Conservation (phyloP, 2,888 invertebrate genomes). For the Cataglyphis albicans region DNA sequence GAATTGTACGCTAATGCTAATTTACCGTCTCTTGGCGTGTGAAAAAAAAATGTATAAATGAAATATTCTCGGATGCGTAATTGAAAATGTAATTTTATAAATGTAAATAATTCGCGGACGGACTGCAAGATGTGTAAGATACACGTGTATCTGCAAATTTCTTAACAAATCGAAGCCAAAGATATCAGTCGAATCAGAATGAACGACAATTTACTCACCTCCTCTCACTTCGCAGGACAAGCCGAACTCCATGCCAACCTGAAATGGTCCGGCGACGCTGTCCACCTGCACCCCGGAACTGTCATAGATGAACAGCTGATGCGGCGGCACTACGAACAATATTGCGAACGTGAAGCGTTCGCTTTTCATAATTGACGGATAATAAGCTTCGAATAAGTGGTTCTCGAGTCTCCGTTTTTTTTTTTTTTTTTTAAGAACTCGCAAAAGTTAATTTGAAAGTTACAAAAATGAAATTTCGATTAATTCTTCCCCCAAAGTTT, state of each 20-base stretch:
- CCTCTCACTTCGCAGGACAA: slow-evolving; percentile 87
- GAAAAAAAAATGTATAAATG: not conserved
- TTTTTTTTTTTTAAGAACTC: slow-evolving; percentile 6
- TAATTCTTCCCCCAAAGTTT: slow-evolving; percentile 26
- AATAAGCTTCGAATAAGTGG: slow-evolving; percentile 8
- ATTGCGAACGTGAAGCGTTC: not conserved
- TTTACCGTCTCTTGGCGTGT: not conserved
- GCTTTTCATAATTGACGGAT: slow-evolving; percentile 27
- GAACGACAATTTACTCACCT: slow-evolving; percentile 81
- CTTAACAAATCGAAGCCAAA: not conserved
- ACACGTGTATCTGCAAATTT: not conserved
- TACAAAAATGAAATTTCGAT: slow-evolving; percentile 54
- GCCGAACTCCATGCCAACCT: slow-evolving; percentile 86
- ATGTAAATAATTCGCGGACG: slow-evolving; percentile 4
- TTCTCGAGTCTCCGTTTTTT: slow-evolving; percentile 9
- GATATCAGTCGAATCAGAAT: not conserved
- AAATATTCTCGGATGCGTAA: not conserved
- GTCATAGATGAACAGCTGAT: slow-evolving; percentile 85
- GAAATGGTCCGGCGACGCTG: slow-evolving; percentile 85
- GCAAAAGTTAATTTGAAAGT: slow-evolving; percentile 49
- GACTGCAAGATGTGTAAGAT: slow-evolving; percentile 1
- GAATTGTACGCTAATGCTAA: slow-evolving; percentile 17
- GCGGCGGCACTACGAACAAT: slow-evolving; percentile 85
- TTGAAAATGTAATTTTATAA: not conserved
- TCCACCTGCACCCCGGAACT: slow-evolving; percentile 86